A percentile compares a stretch with the other conserved stretches of the same genome.
Conservation (phyloP, 2,888 invertebrate species). For the Ecliptopera silaceata region DNA sequence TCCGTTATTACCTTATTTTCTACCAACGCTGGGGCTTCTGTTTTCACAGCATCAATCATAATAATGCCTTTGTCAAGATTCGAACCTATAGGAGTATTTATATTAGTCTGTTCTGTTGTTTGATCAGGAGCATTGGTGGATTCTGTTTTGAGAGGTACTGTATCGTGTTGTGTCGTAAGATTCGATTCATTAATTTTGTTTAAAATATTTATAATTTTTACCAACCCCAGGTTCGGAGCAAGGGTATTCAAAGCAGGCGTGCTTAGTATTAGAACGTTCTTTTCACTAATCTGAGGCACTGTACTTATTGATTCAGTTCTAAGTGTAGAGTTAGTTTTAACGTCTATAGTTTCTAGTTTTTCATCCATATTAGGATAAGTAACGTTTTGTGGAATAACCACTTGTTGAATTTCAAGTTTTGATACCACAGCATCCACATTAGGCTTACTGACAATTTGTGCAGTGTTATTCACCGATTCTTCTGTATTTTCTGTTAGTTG, state of each 20-base stretch:
- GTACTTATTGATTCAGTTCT: background rate
- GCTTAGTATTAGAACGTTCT: background rate
- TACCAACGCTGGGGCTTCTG: conserved; percentile 3
- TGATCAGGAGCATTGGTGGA: background rate
- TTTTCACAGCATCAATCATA: conserved; percentile 2
- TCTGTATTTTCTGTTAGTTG: background rate
- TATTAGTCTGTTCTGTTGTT: background rate
- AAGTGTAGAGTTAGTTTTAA: background rate
- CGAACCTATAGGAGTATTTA: background rate
- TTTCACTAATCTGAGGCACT: background rate
- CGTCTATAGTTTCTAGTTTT: background rate
- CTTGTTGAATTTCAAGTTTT: background rate
- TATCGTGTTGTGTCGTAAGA: background rate
- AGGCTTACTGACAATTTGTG: background rate
- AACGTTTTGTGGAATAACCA: background rate
- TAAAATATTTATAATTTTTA: background rate
- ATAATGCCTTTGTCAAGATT: background rate
- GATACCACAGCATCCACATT: background rate
- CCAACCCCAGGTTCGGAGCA: background rate
- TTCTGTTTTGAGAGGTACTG: background rate
- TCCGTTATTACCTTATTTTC: conserved; percentile 1
- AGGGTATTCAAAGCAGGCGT: background rate
- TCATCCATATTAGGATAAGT: background rate
- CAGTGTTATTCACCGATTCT: background rate
- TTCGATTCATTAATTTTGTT: background rate